These are phyloP conservation scores for Trachurus trachurus DNA, from an alignment of 2,797 vertebrate genomes.

Conservation along the genomic window DNA sequence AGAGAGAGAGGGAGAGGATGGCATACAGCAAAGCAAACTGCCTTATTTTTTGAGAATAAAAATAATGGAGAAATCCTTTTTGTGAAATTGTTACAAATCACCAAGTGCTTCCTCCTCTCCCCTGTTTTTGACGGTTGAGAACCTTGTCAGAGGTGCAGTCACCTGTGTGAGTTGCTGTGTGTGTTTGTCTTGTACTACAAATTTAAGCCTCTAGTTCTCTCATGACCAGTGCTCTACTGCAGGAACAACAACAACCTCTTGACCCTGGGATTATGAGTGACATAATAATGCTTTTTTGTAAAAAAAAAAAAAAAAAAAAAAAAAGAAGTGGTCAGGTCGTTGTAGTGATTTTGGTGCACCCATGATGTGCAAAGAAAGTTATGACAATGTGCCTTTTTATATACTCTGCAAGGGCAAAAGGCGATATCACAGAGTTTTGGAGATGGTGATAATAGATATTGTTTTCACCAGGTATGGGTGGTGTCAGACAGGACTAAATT, in stretches of 20 bases:
- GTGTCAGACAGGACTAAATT: constrained; percentile 62
- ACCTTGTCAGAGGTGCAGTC: not conserved
- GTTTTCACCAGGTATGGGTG: constrained; percentile 55
- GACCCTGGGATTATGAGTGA: not conserved
- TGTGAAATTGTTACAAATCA: not conserved
- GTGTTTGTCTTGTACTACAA: not conserved
- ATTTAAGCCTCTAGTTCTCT: not conserved
- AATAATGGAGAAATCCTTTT: not conserved
- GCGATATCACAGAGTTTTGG: constrained; percentile 20
- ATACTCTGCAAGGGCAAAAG: constrained; percentile 7
- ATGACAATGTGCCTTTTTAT: constrained; percentile 10
- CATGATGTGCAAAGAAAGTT: not conserved
- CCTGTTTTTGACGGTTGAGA: not conserved
- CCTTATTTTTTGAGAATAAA: too few relatives aligned
- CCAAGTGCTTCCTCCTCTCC: not conserved
- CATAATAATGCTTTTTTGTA: not conserved
- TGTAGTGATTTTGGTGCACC: not conserved
- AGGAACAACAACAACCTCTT: not conserved
- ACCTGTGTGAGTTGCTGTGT: not conserved
- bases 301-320: too few relatives aligned
- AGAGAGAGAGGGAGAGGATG: too few relatives aligned
- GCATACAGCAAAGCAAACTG: too few relatives aligned
- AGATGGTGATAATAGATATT: constrained; percentile 42
- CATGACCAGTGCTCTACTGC: not conserved
- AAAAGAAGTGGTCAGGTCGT: not conserved